Conservation (phyloP, 2,888 invertebrate species). For the Pegoplata infirma region DNA sequence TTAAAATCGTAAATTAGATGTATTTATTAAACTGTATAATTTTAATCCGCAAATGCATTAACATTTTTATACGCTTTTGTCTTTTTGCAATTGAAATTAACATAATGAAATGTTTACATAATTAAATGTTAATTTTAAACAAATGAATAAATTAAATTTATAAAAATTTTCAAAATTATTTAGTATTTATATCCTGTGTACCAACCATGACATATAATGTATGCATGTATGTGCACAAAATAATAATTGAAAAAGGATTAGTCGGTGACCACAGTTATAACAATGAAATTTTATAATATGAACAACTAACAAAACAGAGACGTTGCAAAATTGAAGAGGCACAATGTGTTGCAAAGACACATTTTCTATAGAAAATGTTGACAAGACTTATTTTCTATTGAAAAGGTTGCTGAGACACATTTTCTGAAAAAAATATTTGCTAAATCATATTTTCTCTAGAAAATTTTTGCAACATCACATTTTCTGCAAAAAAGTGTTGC, state of each 20-base stretch:
- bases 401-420: too few species aligned
- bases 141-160: constrained; percentile 39
- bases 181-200: constrained; percentile 5
- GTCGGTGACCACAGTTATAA: constrained; percentile 42
- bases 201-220: constrained; percentile 15
- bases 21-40: too few species aligned
- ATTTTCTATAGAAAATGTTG: too few species aligned
- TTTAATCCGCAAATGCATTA: not conserved
- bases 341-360: too few species aligned
- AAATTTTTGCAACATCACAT: too few species aligned
- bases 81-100: not conserved
- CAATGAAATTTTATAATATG: not conserved
- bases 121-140: constrained; percentile 36
- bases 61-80: not conserved
- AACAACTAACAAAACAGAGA: constrained; percentile 33
- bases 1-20: too few species aligned
- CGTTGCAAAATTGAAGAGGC: not conserved
- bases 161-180: constrained; percentile 8
- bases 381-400: too few species aligned
- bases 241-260: constrained; percentile 44
- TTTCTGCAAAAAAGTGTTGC: too few species aligned
- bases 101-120: constrained; percentile 20
- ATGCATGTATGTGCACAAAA: too few species aligned
- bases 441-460: too few species aligned
- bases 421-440: too few species aligned